Evolutionary conservation across 2,888 invertebrate species (phyloP).

Genomic region (Cheilosia urbana): DNA sequence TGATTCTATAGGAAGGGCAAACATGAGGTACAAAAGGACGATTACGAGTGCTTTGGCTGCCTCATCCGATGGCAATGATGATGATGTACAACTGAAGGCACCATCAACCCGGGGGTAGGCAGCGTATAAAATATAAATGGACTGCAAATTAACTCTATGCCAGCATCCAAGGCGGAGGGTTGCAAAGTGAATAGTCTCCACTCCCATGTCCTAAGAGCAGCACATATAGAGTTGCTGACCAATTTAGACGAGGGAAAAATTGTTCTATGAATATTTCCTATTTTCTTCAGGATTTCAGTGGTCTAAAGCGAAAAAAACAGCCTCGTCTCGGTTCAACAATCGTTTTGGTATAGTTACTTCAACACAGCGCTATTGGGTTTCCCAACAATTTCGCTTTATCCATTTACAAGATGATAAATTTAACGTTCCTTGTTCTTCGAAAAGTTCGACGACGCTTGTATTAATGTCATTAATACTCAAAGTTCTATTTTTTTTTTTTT

Average conservation of each 20-base stretch:
- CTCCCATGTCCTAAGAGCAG: slow-evolving; percentile 7
- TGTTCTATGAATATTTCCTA: slow-evolving; percentile 18
- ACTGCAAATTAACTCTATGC: slow-evolving; percentile 62
- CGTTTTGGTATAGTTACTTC: slow-evolving; percentile 16
- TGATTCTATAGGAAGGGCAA: slow-evolving; percentile 64
- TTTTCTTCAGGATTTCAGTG: slow-evolving; percentile 25
- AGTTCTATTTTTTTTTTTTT: slow-evolving; percentile 21
- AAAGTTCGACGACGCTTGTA: slow-evolving; percentile 45
- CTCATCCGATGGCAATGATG: slow-evolving; percentile 26
- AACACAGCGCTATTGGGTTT: too few relatives aligned
- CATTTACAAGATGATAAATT: slow-evolving; percentile 60
- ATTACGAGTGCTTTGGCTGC: slow-evolving; percentile 46
- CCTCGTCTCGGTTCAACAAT: slow-evolving; percentile 2
- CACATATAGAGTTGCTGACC: slow-evolving; percentile 41
- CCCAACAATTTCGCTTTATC: slow-evolving; percentile 2
- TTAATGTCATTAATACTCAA: slow-evolving; percentile 64
- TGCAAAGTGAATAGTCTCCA: slow-evolving; percentile 26
- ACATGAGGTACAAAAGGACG: slow-evolving; percentile 62
- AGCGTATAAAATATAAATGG: slow-evolving; percentile 63
- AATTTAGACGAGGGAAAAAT: slow-evolving; percentile 15
- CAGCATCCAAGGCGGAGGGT: slow-evolving; percentile 52
- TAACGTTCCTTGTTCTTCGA: slow-evolving; percentile 39
- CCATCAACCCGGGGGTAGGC: slow-evolving; percentile 18
- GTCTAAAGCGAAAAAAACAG: neutral
- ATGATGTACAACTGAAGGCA: slow-evolving; percentile 54